These are phyloP conservation scores for Zosterops borbonicus DNA, from an alignment of 2,113 vertebrate species.

Conservation along the genomic window DNA sequence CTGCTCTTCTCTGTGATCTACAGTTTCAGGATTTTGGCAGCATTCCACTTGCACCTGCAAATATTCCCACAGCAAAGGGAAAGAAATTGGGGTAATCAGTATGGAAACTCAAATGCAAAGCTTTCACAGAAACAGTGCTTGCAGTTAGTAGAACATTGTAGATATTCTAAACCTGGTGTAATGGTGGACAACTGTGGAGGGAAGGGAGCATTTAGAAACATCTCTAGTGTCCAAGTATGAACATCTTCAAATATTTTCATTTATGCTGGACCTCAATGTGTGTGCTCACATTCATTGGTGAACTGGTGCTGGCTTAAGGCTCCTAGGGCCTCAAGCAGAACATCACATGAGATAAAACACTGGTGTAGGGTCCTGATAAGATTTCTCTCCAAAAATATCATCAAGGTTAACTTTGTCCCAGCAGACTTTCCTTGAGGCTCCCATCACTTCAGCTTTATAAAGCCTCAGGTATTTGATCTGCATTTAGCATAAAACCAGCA, in stretches of 20 bases:
- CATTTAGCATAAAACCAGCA: not conserved
- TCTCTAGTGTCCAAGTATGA: not conserved
- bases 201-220: not conserved
- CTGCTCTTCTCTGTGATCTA: fast-evolving
- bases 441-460: not conserved
- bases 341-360: not conserved
- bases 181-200: not conserved
- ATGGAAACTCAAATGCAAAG: not conserved
- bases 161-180: not conserved
- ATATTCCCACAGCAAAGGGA: not conserved
- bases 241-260: not conserved
- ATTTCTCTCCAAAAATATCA: not conserved
- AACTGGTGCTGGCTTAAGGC: not conserved
- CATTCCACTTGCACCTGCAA: not conserved
- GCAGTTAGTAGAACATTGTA: not conserved
- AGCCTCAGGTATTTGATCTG: not conserved
- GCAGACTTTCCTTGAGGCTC: not conserved
- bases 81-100: not conserved
- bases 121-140: not conserved
- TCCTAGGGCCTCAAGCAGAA: not conserved
- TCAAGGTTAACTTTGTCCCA: not conserved
- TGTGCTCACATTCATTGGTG: not conserved
- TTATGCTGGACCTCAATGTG: fast-evolving
- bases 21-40: not conserved
- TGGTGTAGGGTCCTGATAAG: not conserved